Base-by-base conservation (phyloP, 2,113 vertebrate species). In the Vulpes vulpes region DNA sequence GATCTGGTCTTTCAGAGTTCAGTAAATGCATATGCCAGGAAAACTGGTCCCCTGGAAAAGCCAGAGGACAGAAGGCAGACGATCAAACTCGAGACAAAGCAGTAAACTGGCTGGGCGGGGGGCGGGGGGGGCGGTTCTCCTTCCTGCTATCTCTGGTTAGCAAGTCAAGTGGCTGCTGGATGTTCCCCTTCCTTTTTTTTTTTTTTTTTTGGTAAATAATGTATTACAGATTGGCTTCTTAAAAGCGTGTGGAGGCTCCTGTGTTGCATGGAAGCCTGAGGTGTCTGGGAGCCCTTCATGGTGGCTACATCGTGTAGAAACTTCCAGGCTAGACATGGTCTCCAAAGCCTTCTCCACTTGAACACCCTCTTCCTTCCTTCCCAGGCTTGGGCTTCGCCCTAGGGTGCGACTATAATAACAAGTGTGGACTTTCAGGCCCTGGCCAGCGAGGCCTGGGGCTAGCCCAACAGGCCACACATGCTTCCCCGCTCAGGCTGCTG, bases 1-100 rank as follows among this genome's bases (percentile, higher is more conserved):
- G 65, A 96, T 94, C 95, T 96, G 86, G 69, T 60, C 91, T 97
- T 96, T 95, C 32, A 27, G 89, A 95, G 81, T 91, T 98, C 94
- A 94, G 19, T 91, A 89, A 96, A 96, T 84, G 57, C 20, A 78
- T 89, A 57, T 94, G 94, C 93, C 95, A 80, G 92, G 93, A 96
- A 88, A 89, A 94, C 79, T 8, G 10, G 55, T 49, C 43, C 19
- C 9, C 67, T 89, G 59, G 30, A 57, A 83, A 93, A 94, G 25
- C 96, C 69, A 8, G 82, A 89, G 73, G 78, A 94, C 25, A 62
- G 86, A 86, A 67, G 60, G 79, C 96, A 94, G 94, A 76, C 53
- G 19, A n/a, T 62, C 62, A 60, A 95, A 93, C 57, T 92, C 53
- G 49, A 55, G 74, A 86, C 86, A 16, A 59, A n/a, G 69, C 95